Percentiles rank a stretch among this genome's conserved stretches.
phyloP scores from a whole-genome alignment of 2,797 vertebrate species.

The Microtus obscurus region DNA sequence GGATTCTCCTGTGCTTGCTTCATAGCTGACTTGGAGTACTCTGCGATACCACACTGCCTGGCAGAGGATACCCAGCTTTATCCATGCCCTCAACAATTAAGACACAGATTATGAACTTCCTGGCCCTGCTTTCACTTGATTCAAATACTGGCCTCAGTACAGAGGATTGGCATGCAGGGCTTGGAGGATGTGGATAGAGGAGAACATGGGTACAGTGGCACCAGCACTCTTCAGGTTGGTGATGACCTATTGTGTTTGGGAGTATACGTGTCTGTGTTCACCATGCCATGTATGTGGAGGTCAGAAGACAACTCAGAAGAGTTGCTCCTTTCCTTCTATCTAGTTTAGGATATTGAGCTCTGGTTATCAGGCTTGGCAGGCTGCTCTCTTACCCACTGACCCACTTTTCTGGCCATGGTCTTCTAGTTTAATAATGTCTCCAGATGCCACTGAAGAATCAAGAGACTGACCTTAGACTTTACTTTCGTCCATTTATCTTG shows the following conservation, averaged over 20 bases:
- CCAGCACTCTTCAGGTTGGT: background rate
- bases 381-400: background rate
- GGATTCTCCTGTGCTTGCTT: background rate
- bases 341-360: background rate
- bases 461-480: background rate
- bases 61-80: background rate
- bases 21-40: background rate
- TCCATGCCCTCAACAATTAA: background rate
- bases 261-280: background rate
- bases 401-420: background rate
- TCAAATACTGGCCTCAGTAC: background rate
- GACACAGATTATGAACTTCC: background rate
- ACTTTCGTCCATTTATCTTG: background rate
- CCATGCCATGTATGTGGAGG: background rate
- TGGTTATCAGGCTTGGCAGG: accelerated
- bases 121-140: background rate
- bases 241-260: background rate
- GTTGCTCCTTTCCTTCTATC: background rate
- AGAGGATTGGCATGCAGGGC: background rate
- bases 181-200: background rate
- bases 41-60: background rate
- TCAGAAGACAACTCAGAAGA: background rate
- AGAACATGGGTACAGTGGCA: background rate
- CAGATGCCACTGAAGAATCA: background rate
- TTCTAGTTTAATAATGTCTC: background rate